Percentiles rank a stretch among this genome's conserved stretches.
These are phyloP conservation scores for Lagopus leucura DNA, from an alignment of 2,113 vertebrate genomes.

Conservation along the genomic window DNA sequence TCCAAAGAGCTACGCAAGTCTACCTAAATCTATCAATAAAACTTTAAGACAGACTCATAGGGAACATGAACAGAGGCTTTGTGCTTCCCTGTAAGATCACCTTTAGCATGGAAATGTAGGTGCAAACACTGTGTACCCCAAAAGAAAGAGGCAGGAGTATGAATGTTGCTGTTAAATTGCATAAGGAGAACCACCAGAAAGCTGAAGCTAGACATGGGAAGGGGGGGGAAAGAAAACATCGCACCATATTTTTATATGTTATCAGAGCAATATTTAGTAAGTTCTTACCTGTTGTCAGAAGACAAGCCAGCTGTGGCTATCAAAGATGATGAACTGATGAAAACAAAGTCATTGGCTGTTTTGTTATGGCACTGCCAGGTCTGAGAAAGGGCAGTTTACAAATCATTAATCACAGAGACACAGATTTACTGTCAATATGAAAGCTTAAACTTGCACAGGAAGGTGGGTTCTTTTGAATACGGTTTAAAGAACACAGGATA, in stretches of 20 bases:
- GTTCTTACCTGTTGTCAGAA: constrained; percentile 91
- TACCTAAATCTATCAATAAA: background rate
- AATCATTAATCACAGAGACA: background rate
- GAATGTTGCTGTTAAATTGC: background rate
- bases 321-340: constrained; percentile 95
- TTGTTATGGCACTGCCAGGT: constrained; percentile 97
- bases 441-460: background rate
- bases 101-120: background rate
- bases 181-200: background rate
- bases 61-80: background rate
- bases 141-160: background rate
- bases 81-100: background rate
- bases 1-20: background rate
- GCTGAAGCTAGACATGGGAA: accelerated
- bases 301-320: constrained; percentile 96
- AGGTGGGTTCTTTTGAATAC: background rate
- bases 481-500: background rate
- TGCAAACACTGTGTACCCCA: background rate
- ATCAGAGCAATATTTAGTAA: background rate
- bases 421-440: background rate
- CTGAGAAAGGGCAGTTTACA: constrained; percentile 75
- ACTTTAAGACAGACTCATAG: background rate
- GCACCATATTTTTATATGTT: background rate
- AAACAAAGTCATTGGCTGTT: constrained; percentile 96
- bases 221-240: background rate